Evolutionary conservation across 1,140 invertebrate genomes (phyloP).

Genomic region (Pseudomyrmex cubaensis): DNA sequence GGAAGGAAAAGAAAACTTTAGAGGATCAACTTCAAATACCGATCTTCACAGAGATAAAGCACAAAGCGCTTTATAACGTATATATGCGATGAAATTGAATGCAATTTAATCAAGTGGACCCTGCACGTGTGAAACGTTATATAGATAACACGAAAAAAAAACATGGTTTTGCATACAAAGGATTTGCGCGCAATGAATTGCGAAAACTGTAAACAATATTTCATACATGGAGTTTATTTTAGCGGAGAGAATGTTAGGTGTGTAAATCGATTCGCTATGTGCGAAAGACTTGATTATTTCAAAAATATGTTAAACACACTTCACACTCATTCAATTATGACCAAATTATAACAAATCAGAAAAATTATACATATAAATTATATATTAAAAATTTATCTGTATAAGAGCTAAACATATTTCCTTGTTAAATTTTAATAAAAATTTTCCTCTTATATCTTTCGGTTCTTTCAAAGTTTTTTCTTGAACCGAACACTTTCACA

Average conservation of each 20-base stretch:
- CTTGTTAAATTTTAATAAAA: neutral
- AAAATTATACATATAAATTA: neutral
- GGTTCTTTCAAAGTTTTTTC: neutral
- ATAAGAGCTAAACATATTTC: neutral
- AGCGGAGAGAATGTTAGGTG: constrained; percentile 14
- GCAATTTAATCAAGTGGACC: constrained; percentile 46
- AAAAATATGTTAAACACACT: neutral
- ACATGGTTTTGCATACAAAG: constrained; percentile 35
- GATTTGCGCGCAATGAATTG: constrained; percentile 38
- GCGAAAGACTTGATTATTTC: constrained; percentile 3
- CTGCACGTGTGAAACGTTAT: constrained; percentile 32
- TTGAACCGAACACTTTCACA: neutral
- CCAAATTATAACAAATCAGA: neutral
- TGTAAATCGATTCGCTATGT: constrained; percentile 25
- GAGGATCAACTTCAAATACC: neutral
- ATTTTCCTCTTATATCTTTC: neutral
- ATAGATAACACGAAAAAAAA: constrained; percentile 2
- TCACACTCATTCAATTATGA: neutral
- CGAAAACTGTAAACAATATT: constrained; percentile 35
- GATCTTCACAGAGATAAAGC: constrained; percentile 17
- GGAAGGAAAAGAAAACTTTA: neutral
- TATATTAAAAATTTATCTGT: neutral
- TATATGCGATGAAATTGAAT: constrained; percentile 23
- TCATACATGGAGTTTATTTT: constrained; percentile 22
- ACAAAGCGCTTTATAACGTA: constrained; percentile 34